Conservation (phyloP, 2,797 vertebrate species). For the Sebastes umbrosus region DNA sequence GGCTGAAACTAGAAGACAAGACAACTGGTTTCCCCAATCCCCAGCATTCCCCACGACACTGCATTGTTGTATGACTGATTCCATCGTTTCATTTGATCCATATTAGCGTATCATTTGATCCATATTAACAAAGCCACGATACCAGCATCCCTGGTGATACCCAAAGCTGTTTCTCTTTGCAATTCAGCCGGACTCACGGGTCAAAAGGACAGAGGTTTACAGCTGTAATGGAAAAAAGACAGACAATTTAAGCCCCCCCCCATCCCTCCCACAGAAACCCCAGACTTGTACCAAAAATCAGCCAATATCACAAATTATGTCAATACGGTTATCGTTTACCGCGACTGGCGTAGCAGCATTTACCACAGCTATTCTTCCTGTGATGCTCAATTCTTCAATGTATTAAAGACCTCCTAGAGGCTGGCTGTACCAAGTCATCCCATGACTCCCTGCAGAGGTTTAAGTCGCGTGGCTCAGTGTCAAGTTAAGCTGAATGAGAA, state of each 20-base stretch:
- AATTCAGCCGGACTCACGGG: slow-evolving; percentile 44
- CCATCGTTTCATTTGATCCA: slow-evolving; percentile 11
- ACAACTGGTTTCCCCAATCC: slow-evolving; percentile 64
- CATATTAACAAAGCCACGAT: slow-evolving; percentile 41
- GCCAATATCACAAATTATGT: background rate
- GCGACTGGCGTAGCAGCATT: slow-evolving; percentile 23
- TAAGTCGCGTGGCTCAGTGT: slow-evolving; percentile 59
- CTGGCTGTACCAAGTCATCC: slow-evolving; percentile 63
- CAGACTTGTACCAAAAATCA: slow-evolving; percentile 13
- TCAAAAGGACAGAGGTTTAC: slow-evolving; percentile 44
- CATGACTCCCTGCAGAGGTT: slow-evolving; percentile 57
- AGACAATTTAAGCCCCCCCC: slow-evolving; percentile 68
- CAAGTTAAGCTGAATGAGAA: slow-evolving; percentile 65
- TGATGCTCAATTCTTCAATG: slow-evolving; percentile 46
- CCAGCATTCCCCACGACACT: slow-evolving; percentile 58
- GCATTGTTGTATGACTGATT: slow-evolving; percentile 22
- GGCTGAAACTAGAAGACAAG: slow-evolving; percentile 79
- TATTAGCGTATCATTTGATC: background rate
- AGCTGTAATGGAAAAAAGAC: slow-evolving; percentile 74
- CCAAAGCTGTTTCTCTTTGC: slow-evolving; percentile 24
- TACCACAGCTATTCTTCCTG: slow-evolving; percentile 49
- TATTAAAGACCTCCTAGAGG: slow-evolving; percentile 50
- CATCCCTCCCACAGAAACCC: background rate
- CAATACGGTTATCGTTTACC: slow-evolving; percentile 34
- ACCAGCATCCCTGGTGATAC: slow-evolving; percentile 56